A percentile compares a stretch with the other conserved stretches of the same genome.
Evolutionary conservation across 2,888 invertebrate genomes (phyloP).

Genomic region (Melitaea athalia): DNA sequence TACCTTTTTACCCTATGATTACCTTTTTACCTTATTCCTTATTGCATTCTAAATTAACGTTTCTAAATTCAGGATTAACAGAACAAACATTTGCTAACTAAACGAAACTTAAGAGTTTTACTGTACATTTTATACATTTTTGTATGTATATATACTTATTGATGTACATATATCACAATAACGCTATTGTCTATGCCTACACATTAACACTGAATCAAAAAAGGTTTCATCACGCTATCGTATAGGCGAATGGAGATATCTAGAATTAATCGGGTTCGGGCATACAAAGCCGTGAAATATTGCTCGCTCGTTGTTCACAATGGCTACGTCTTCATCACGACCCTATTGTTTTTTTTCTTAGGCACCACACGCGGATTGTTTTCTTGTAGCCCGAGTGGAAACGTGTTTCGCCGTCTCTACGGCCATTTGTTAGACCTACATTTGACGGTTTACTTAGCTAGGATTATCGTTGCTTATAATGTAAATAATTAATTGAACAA

Average conservation of each 20-base stretch:
- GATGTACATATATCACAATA: slow-evolving; percentile 15
- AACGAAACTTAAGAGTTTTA: background rate
- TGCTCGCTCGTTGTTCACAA: slow-evolving; percentile 78
- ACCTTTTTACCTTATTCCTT: too few relatives aligned
- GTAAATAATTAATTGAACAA: background rate
- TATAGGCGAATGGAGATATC: slow-evolving; percentile 79
- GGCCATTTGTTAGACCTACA: slow-evolving; percentile 63
- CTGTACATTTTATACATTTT: too few relatives aligned
- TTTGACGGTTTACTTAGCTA: slow-evolving; percentile 43
- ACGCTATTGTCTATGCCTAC: slow-evolving; percentile 55
- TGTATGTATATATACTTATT: background rate
- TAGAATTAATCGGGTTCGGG: slow-evolving; percentile 80
- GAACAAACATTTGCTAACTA: background rate
- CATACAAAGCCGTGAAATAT: slow-evolving; percentile 81
- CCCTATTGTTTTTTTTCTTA: slow-evolving; percentile 78
- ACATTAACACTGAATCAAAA: slow-evolving; percentile 62
- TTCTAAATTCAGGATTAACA: too few relatives aligned
- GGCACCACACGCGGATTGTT: slow-evolving; percentile 76
- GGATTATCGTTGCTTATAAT: slow-evolving; percentile 14
- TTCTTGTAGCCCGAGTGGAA: slow-evolving; percentile 72
- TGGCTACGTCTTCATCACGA: slow-evolving; percentile 82
- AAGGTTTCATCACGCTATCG: slow-evolving; percentile 78
- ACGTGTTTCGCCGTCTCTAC: slow-evolving; percentile 67
- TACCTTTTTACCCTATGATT: too few relatives aligned
- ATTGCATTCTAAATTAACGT: too few relatives aligned